A percentile compares a stretch with the other conserved stretches of the same genome.
Evolutionary conservation across 2,113 vertebrate genomes (phyloP).

Genomic region (Lampris megalopsis): DNA sequence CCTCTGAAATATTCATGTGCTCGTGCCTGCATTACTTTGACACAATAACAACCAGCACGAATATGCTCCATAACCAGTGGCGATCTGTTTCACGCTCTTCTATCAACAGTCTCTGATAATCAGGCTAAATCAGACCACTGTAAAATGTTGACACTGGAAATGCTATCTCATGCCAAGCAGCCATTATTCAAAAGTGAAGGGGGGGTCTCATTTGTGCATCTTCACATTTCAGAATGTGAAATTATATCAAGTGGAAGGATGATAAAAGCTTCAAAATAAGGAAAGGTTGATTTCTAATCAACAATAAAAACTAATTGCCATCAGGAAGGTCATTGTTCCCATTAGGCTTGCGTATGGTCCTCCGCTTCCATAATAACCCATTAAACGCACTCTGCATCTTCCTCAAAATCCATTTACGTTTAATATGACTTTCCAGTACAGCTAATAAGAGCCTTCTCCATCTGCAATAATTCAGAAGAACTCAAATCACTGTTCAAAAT

Average conservation of each 20-base stretch:
- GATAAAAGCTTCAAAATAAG: constrained; percentile 17
- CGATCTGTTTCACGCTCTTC: not conserved
- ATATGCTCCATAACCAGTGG: constrained; percentile 11
- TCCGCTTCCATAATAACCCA: not conserved
- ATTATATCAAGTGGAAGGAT: not conserved
- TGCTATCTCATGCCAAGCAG: too few species aligned
- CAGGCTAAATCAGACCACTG: not conserved
- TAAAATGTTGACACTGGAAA: not conserved
- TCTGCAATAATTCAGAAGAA: not conserved
- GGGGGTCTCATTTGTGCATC: too few species aligned
- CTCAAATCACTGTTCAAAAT: not conserved
- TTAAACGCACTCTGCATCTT: not conserved
- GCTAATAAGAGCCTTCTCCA: not conserved
- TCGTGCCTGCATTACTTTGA: constrained; percentile 40
- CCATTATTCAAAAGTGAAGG: too few species aligned
- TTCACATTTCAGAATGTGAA: too few species aligned
- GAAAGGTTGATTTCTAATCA: constrained; percentile 15
- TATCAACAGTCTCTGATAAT: not conserved
- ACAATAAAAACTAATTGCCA: constrained; percentile 32
- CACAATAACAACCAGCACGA: constrained; percentile 16
- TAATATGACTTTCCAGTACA: not conserved
- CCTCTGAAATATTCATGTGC: constrained; percentile 67
- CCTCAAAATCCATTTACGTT: not conserved
- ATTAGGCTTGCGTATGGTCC: not conserved
- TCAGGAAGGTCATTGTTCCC: not conserved